Percentiles rank a stretch among this genome's conserved stretches.
These are phyloP conservation scores for Acanthochromis polyacanthus DNA, from an alignment of 2,113 vertebrate species.

Conservation along the genomic window DNA sequence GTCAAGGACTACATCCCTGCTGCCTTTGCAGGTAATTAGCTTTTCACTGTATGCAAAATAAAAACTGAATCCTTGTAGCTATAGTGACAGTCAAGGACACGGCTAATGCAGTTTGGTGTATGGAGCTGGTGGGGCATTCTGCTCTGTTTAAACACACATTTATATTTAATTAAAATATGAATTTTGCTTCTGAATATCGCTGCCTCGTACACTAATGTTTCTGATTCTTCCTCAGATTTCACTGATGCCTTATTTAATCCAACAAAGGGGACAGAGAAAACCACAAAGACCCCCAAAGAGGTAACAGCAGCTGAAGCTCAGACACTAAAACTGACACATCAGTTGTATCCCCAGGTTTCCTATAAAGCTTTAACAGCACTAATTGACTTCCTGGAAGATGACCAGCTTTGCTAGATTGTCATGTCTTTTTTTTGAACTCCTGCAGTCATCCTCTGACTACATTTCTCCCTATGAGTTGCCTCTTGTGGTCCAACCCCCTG, in stretches of 20 bases:
- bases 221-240: conserved; percentile 79
- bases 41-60: conserved; percentile 20
- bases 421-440: conserved; percentile 39
- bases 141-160: neutral
- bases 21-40: conserved; percentile 90
- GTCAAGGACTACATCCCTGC: conserved; percentile 98
- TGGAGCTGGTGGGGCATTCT: neutral
- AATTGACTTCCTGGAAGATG: conserved; percentile 47
- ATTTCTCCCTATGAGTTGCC: conserved; percentile 83
- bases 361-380: conserved; percentile 29
- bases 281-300: conserved; percentile 79
- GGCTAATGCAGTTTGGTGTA: neutral
- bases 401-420: conserved; percentile 27
- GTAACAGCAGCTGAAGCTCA: neutral
- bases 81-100: conserved; percentile 1
- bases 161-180: neutral
- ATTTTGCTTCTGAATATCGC: neutral
- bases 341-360: conserved; percentile 17
- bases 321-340: conserved; percentile 12
- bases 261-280: conserved; percentile 82
- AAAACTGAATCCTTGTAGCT: conserved; percentile 33
- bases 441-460: conserved; percentile 77
- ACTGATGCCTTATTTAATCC: conserved; percentile 87
- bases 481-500: conserved; percentile 32
- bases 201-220: conserved; percentile 3